phyloP scores from a whole-genome alignment of 2,888 invertebrate species.

The Eurytoma adleriae region DNA sequence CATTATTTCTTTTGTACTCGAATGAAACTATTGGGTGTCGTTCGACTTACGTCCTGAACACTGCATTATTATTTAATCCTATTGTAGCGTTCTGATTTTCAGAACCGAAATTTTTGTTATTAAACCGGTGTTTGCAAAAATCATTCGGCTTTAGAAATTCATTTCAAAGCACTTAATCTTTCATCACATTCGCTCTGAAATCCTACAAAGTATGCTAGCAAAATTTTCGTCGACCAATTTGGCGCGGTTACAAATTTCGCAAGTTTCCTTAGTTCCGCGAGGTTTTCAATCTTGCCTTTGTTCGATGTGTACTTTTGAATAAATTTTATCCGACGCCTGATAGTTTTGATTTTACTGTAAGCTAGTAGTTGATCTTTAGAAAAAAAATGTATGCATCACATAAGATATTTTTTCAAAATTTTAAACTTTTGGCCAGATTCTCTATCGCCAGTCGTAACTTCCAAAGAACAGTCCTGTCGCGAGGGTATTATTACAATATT shows the following conservation, averaged over 20 bases:
- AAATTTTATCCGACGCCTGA: constrained; percentile 39
- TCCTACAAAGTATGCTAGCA: too few relatives aligned
- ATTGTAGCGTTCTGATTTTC: constrained; percentile 20
- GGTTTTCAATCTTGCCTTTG: constrained; percentile 37
- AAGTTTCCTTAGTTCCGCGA: too few relatives aligned
- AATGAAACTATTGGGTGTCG: constrained; percentile 52
- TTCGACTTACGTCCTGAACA: constrained; percentile 37
- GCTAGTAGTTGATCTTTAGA: constrained; percentile 31
- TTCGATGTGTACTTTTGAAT: constrained; percentile 21
- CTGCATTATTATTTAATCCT: constrained; percentile 22
- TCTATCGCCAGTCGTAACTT: constrained; percentile 66
- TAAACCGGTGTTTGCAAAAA: constrained; percentile 31
- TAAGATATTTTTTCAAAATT: constrained; percentile 42
- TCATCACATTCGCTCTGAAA: too few relatives aligned
- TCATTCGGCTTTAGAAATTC: constrained; percentile 9
- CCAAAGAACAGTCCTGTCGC: constrained; percentile 64
- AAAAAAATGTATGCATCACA: constrained; percentile 22
- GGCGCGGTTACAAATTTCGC: too few relatives aligned
- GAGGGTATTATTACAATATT: constrained; percentile 58
- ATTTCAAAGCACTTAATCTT: constrained; percentile 11
- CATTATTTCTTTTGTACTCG: constrained; percentile 42
- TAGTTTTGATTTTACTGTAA: constrained; percentile 34
- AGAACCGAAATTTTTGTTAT: constrained; percentile 22
- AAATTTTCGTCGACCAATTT: too few relatives aligned
- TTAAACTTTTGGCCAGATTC: constrained; percentile 60